Evolutionary conservation across 2,797 vertebrate species (phyloP).

Genomic region (Clarias platycephalus): DNA sequence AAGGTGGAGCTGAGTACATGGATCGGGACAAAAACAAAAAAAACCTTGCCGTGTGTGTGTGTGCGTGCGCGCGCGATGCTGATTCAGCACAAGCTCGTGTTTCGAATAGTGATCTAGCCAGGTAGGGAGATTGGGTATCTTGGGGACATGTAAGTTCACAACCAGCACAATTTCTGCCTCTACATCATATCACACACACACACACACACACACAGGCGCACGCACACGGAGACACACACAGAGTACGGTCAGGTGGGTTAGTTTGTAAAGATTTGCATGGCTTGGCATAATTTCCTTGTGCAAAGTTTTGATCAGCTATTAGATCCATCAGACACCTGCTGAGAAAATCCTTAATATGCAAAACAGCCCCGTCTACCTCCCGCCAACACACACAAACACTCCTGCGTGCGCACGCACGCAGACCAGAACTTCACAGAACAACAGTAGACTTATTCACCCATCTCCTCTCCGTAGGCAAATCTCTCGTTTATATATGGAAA

Average conservation of each 20-base stretch:
- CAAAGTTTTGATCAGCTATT: constrained; percentile 55
- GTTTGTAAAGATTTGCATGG: constrained; percentile 55
- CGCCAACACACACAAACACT: constrained; percentile 36
- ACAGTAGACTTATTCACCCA: constrained; percentile 50
- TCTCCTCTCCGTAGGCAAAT: constrained; percentile 50
- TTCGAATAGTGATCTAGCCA: constrained; percentile 34
- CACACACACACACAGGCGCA: constrained; percentile 27
- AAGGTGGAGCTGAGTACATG: constrained; percentile 20
- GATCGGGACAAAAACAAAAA: background rate
- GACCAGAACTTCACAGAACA: constrained; percentile 47
- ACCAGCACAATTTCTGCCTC: constrained; percentile 46
- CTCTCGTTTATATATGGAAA: constrained; percentile 53
- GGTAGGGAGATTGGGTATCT: constrained; percentile 36
- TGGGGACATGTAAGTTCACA: constrained; percentile 41
- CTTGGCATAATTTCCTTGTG: constrained; percentile 55
- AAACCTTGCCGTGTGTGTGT: constrained; percentile 52
- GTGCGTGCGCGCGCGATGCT: constrained; percentile 44
- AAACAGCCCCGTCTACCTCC: constrained; percentile 38
- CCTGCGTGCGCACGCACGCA: background rate
- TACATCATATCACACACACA: constrained; percentile 43
- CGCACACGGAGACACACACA: constrained; percentile 26
- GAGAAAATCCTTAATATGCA: constrained; percentile 58
- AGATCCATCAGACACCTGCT: constrained; percentile 54
- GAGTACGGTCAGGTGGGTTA: constrained; percentile 48
- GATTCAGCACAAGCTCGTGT: constrained; percentile 38